Percentiles rank a stretch among this genome's conserved stretches.
These are phyloP conservation scores for Neogobius melanostomus DNA, from an alignment of 2,113 vertebrate species.

Conservation along the genomic window DNA sequence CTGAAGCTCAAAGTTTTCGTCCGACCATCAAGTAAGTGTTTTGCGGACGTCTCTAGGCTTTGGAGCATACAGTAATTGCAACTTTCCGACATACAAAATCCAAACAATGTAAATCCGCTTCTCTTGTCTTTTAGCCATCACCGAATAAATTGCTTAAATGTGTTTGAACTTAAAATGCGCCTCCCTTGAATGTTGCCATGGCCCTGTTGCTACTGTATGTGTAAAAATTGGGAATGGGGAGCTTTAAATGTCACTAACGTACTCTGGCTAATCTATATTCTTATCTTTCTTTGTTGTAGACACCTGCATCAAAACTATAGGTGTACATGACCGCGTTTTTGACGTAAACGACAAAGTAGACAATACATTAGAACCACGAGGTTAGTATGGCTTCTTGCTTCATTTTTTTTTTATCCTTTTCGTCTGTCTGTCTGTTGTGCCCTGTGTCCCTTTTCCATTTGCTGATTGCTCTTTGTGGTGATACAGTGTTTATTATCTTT, in stretches of 20 bases:
- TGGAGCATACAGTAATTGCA: constrained; percentile 51
- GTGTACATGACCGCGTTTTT: constrained; percentile 99
- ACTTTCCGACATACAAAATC: constrained; percentile 48
- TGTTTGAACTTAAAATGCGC: constrained; percentile 9
- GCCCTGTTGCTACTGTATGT: constrained; percentile 66
- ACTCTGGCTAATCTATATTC: constrained; percentile 87
- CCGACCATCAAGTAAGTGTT: constrained; percentile 95
- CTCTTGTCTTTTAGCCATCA: constrained; percentile 37
- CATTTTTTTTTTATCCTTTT: constrained; percentile 76
- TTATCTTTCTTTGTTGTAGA: constrained; percentile 95
- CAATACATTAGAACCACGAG: constrained; percentile 99
- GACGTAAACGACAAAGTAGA: constrained; percentile 99
- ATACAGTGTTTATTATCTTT: constrained; percentile 22
- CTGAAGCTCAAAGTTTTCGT: constrained; percentile 98
- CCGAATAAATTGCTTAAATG: constrained; percentile 4
- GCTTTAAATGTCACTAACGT: constrained; percentile 88
- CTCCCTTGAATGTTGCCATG: constrained; percentile 73
- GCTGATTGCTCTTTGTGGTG: constrained; percentile 20
- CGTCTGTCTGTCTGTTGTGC: constrained; percentile 59
- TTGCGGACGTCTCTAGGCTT: constrained; percentile 31
- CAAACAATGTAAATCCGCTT: constrained; percentile 33
- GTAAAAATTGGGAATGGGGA: constrained; percentile 43
- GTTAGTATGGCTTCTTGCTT: constrained; percentile 98
- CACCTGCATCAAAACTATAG: constrained; percentile 99
- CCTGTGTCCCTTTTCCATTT: constrained; percentile 70